These are phyloP conservation scores for Embidobia sp. DNA, from an alignment of 2,888 invertebrate genomes.

Conservation along the genomic window DNA sequence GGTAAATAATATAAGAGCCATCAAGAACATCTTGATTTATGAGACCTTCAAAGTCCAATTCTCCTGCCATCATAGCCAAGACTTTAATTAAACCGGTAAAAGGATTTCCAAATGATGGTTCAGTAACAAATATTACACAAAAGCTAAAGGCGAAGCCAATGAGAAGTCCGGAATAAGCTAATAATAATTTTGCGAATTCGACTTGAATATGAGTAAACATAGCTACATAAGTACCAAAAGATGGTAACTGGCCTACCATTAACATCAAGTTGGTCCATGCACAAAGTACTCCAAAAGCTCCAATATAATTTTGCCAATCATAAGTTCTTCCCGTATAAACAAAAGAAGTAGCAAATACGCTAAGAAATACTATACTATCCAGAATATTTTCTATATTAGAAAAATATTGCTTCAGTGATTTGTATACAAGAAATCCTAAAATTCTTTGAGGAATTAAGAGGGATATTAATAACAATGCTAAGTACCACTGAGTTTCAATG, in stretches of 20 bases:
- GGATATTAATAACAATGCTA: conserved; percentile 75
- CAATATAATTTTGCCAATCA: conserved; percentile 80
- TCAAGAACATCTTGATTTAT: conserved; percentile 75
- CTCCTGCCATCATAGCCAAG: conserved; percentile 81
- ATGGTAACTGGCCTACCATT: conserved; percentile 82
- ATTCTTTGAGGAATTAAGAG: conserved; percentile 79
- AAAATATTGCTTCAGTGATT: conserved; percentile 78
- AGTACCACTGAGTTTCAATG: conserved; percentile 78
- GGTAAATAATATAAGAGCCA: conserved; percentile 76
- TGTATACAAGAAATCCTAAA: conserved; percentile 78
- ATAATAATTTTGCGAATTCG: conserved; percentile 80
- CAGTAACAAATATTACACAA: conserved; percentile 80
- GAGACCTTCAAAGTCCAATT: conserved; percentile 78
- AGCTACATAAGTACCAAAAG: conserved; percentile 82
- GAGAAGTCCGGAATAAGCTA: conserved; percentile 80
- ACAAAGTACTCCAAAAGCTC: conserved; percentile 80
- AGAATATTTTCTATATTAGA: conserved; percentile 80
- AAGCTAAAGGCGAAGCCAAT: conserved; percentile 82
- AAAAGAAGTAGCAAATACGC: conserved; percentile 78
- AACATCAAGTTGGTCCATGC: conserved; percentile 81
- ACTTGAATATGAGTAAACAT: conserved; percentile 82
- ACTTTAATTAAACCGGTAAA: conserved; percentile 79
- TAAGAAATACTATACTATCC: conserved; percentile 76
- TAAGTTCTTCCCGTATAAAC: conserved; percentile 77
- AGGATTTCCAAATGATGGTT: conserved; percentile 78